Conservation (phyloP, 2,113 vertebrate species). For the Lontra canadensis region DNA sequence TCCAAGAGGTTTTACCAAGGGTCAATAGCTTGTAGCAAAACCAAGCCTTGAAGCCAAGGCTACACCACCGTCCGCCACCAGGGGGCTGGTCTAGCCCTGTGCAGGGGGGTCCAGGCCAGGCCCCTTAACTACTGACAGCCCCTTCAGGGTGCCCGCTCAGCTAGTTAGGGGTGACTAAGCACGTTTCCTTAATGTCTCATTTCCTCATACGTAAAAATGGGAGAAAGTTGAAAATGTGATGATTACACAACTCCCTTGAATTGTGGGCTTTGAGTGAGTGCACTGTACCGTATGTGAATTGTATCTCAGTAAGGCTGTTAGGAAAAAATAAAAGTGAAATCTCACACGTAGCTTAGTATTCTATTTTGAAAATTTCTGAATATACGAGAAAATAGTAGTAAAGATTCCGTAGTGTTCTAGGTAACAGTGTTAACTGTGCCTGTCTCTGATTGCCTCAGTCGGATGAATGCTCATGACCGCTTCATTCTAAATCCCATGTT, state of each 20-base stretch:
- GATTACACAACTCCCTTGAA: neutral
- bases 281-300: neutral
- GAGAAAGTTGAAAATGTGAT: neutral
- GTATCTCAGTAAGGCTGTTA: neutral
- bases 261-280: neutral
- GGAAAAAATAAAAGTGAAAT: neutral
- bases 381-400: neutral
- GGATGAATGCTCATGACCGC: neutral
- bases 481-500: neutral
- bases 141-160: neutral
- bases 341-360: neutral
- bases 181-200: no score
- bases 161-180: neutral
- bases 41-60: neutral
- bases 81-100: neutral
- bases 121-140: neutral
- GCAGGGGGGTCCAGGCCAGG: neutral
- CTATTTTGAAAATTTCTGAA: neutral
- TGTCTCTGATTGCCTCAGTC: neutral
- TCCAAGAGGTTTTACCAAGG: neutral
- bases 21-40: no score
- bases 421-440: neutral
- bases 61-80: neutral
- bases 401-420: neutral
- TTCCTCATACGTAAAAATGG: neutral